These are phyloP conservation scores for Gadus macrocephalus DNA, from an alignment of 2,113 vertebrate genomes.

Conservation along the genomic window DNA sequence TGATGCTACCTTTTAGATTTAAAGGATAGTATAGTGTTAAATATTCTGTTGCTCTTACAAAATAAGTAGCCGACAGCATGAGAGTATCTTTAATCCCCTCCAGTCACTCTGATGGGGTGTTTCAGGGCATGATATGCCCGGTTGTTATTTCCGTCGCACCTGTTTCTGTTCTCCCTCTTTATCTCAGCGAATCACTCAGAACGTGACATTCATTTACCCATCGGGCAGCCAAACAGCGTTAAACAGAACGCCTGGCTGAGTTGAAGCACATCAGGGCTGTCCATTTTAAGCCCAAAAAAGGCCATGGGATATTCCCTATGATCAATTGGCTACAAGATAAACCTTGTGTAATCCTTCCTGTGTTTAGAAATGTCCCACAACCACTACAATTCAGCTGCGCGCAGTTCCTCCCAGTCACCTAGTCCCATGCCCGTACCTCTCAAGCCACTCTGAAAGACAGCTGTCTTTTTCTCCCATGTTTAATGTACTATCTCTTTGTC, in stretches of 20 bases:
- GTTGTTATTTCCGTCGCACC: conserved; percentile 2
- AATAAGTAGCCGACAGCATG: no score
- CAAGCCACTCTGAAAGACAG: not conserved
- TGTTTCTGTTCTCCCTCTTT: conserved; percentile 33
- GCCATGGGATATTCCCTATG: conserved; percentile 52
- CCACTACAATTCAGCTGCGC: conserved; percentile 45
- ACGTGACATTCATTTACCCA: conserved; percentile 39
- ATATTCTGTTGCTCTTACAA: no score
- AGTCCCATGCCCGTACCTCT: not conserved
- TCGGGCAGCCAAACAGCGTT: conserved; percentile 37
- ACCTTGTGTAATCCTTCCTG: conserved; percentile 57
- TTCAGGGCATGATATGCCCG: not conserved
- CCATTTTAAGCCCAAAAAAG: conserved; percentile 68
- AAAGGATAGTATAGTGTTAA: no score
- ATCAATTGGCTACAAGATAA: conserved; percentile 60
- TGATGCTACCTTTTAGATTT: no score
- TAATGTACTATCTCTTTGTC: not conserved
- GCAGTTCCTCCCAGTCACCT: conserved; percentile 20
- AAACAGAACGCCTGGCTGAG: conserved; percentile 45
- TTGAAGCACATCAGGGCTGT: conserved; percentile 39
- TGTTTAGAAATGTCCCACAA: conserved; percentile 65
- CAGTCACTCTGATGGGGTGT: not conserved
- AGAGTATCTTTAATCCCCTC: not conserved
- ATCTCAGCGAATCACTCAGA: conserved; percentile 25
- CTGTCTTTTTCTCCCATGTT: not conserved